These are phyloP conservation scores for Agriotes lineatus DNA, from an alignment of 2,888 invertebrate species.

Conservation along the genomic window DNA sequence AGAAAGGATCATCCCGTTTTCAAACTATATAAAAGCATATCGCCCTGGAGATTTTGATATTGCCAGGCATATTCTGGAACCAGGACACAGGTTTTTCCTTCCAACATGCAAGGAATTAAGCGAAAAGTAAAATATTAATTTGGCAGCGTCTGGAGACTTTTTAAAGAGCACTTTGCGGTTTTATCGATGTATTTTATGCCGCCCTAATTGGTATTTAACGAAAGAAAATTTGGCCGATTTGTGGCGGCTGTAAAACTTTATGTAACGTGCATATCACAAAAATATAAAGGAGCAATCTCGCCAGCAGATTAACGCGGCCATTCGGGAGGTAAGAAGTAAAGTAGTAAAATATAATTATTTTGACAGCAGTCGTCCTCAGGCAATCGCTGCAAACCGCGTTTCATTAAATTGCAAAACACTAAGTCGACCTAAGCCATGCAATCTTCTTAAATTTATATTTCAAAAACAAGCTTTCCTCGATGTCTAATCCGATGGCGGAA, in stretches of 20 bases:
- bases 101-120: neutral
- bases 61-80: neutral
- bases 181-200: neutral
- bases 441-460: slow-evolving; percentile 42
- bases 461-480: slow-evolving; percentile 40
- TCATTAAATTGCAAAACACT: slow-evolving; percentile 38
- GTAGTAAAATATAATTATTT: slow-evolving; percentile 30
- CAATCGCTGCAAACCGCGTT: slow-evolving; percentile 29
- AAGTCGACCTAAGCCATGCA: slow-evolving; percentile 35
- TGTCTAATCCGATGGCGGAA: slow-evolving; percentile 39
- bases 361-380: slow-evolving; percentile 17
- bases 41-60: neutral
- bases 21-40: slow-evolving; percentile 11
- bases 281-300: neutral
- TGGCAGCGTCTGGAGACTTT: no score
- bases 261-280: neutral
- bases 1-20: slow-evolving; percentile 20
- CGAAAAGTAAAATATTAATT: neutral
- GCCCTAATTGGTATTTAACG: neutral
- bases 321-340: neutral
- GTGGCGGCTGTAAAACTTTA: neutral
- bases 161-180: neutral
- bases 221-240: neutral
- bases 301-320: neutral
- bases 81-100: neutral